Base-by-base conservation (phyloP, 2,113 vertebrate species). In the Prionailurus viverrinus region DNA sequence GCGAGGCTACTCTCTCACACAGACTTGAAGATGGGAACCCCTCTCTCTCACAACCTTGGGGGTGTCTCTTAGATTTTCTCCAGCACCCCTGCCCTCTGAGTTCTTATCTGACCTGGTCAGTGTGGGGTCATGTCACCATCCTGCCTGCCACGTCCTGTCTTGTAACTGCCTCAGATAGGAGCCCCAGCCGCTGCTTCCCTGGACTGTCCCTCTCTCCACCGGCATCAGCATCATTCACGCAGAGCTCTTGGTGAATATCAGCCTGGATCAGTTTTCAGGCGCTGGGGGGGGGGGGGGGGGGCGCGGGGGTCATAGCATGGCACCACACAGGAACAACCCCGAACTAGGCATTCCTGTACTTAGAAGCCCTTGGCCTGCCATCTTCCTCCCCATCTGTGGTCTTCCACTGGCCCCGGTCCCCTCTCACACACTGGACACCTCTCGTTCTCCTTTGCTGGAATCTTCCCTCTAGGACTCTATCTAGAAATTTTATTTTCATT, bases 271-370 rank as follows among this genome's bases (percentile, higher is more conserved):
- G 8, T 53, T 68, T n/a, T n/a, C n/a, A 53, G 58, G 61, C 65
- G 61, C 18, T 15, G 4, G 15, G 15, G n/a, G 51, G 5, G 5
- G 13, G 7, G 14, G 18, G 4, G 15, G 15, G n/a, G 51, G 0
- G 3, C 9, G 11, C 18, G 51, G 0, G 4, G 13, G 11, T 23
- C 41, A 27, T n/a, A 8, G 33, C 51, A 41, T 1, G 16, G 36
- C 31, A 58, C 45, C 68, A 36, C 19, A 41, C 8, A 55, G 51
- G 53, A 68, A 51, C 13, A n/a, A 48, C 31, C 48, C 82, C 76
- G 19, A 63, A 45, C 12, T 14, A 4, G 25, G 71, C 33, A 21
- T 19, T 6, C 10, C 16, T 33, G 3, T 2, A 29, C 29, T 36
- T 27, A 21, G n/a, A 53, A 55, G 73, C 4, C 10, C 71, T 74